Percentiles rank a stretch among this genome's conserved stretches.
phyloP scores from a whole-genome alignment of 2,888 invertebrate genomes.

The Parnassius mnemosyne region DNA sequence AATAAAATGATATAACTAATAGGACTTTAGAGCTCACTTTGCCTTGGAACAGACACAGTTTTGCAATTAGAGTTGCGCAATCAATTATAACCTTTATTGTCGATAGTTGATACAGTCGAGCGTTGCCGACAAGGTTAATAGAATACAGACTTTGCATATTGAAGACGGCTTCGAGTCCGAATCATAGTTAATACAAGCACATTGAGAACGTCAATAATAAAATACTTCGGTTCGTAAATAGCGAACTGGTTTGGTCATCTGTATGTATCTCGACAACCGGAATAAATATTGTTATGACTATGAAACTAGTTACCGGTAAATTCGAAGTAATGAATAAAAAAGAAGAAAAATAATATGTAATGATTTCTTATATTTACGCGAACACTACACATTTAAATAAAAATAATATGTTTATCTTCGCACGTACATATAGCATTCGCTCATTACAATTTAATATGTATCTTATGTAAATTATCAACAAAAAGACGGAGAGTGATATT shows the following conservation, averaged over 20 bases:
- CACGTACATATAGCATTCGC: slow-evolving; percentile 8
- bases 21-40: not conserved
- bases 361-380: no score
- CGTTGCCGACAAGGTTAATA: slow-evolving; percentile 55
- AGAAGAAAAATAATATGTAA: slow-evolving; percentile 8
- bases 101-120: slow-evolving; percentile 41
- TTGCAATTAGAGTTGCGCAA: slow-evolving; percentile 57
- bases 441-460: slow-evolving; percentile 28
- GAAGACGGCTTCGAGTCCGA: slow-evolving; percentile 31
- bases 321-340: slow-evolving; percentile 4
- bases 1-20: not conserved
- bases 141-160: slow-evolving; percentile 49
- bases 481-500: slow-evolving; percentile 30
- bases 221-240: slow-evolving; percentile 35
- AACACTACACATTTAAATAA: no score
- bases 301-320: slow-evolving; percentile 14
- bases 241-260: slow-evolving; percentile 33
- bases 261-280: slow-evolving; percentile 32
- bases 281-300: slow-evolving; percentile 27
- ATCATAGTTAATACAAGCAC: slow-evolving; percentile 11
- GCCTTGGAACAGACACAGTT: slow-evolving; percentile 41
- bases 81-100: slow-evolving; percentile 47
- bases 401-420: slow-evolving; percentile 7
- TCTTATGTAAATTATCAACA: slow-evolving; percentile 37
- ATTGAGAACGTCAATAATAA: slow-evolving; percentile 37